Base-by-base conservation (phyloP, 2,888 invertebrate species). In the Pammene aurita region DNA sequence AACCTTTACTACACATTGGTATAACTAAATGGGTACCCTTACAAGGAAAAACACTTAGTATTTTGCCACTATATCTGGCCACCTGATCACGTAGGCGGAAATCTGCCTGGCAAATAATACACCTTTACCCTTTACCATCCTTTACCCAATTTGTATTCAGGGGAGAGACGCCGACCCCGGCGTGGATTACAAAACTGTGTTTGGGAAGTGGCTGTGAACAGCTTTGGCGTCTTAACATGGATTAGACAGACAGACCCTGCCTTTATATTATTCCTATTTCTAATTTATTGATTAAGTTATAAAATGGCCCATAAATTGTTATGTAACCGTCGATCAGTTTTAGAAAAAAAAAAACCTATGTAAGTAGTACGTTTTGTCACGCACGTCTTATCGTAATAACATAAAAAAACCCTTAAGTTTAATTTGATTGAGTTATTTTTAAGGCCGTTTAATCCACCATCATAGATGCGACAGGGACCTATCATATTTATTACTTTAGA, bases 91-190 rank as follows among this genome's bases (percentile, higher is more conserved):
- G 86, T 87, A 82, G 76, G 62, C 73, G 82, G 83, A 85, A 87
- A 87, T 87, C 86, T 87, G 85, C 86, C 85, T 85, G 86, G 85
- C 86, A 86, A 85, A 86, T 85, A 86, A 86, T 84, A 85, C 78
- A 85, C 86, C 84, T 85, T 83, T 78, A 85, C 85, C 85, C 85
- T 85, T 84, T 80, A 77, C 78, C 78, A 84, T 84, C 85, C 85
- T 85, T 84, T 79, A 77, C 78, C 79, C 79, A 77, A 84, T 87
- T 86, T 81, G 84, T 86, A 87, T 86, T 86, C 87, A 84, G 77
- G 77, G 74, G 74, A 72, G 73, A 74, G 71, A 72, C 68, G 73
- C 72, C 77, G 75, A 76, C 82, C n/a, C 80, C 77, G 74, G 75
- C 76, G 78, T 79, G 83, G 85, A 85, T 87, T 85, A 86, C 85